Evolutionary conservation across 2,113 vertebrate species (phyloP).

Genomic region (Rana temporaria): DNA sequence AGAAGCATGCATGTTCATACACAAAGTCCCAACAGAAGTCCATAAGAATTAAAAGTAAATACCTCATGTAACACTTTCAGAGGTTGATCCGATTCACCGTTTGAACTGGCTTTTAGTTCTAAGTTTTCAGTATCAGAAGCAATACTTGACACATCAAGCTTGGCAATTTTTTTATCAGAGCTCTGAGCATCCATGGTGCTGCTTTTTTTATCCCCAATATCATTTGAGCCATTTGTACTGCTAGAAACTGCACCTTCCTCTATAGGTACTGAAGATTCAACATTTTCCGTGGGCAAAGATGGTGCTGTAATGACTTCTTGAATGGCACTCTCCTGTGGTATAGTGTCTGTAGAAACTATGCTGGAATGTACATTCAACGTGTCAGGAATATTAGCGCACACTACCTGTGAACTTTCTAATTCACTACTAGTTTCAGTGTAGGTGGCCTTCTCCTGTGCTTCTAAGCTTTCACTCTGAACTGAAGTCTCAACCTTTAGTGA

Average conservation of each 20-base stretch:
- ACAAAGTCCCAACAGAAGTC: neutral
- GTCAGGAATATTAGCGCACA: neutral
- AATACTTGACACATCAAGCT: conserved; percentile 92
- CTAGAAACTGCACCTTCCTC: conserved; percentile 30
- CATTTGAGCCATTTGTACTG: conserved; percentile 31
- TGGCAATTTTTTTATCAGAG: conserved; percentile 88
- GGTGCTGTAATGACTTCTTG: conserved; percentile 43
- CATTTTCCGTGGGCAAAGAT: conserved; percentile 53
- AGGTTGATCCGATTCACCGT: conserved; percentile 64
- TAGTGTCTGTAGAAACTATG: conserved; percentile 49
- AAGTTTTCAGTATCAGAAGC: conserved; percentile 91
- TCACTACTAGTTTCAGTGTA: conserved; percentile 13
- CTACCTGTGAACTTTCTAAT: neutral
- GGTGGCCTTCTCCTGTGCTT: conserved; percentile 15
- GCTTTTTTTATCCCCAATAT: conserved; percentile 22
- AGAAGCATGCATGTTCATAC: too few relatives aligned
- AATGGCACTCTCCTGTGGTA: conserved; percentile 15
- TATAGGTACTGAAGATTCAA: conserved; percentile 52
- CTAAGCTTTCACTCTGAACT: neutral
- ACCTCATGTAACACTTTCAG: conserved; percentile 68
- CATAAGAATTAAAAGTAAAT: conserved; percentile 42
- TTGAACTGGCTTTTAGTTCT: conserved; percentile 79
- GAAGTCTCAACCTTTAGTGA: conserved; percentile 66
- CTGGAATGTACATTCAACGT: neutral
- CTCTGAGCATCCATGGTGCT: conserved; percentile 62